Evolutionary conservation across 2,113 vertebrate species (phyloP).

Genomic region (Bettongia penicillata): DNA sequence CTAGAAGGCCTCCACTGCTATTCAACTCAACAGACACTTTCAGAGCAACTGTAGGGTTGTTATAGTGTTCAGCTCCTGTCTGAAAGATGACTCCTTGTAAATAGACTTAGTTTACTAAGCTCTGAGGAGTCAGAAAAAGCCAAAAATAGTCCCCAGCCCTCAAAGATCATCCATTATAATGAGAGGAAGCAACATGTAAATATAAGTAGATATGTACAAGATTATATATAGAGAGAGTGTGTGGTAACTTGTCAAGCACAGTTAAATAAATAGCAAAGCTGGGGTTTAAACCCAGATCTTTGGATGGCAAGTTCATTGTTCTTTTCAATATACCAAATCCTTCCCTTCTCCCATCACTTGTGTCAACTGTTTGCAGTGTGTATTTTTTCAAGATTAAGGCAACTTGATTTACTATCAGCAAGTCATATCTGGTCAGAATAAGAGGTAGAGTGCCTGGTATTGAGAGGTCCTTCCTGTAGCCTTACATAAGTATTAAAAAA

Average conservation of each 20-base stretch:
- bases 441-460: neutral
- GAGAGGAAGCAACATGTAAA: neutral
- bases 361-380: neutral
- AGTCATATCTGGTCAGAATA: neutral
- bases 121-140: neutral
- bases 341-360: neutral
- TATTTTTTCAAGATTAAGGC: neutral
- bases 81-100: neutral
- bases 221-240: neutral
- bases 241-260: neutral
- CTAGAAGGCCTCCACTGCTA: neutral
- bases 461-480: neutral
- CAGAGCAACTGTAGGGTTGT: neutral
- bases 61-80: neutral
- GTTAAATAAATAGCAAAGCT: neutral
- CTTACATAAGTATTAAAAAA: neutral
- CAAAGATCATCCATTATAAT: neutral
- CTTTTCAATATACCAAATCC: neutral
- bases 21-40: neutral
- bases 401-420: neutral
- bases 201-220: neutral
- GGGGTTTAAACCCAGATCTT: neutral
- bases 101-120: neutral
- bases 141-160: neutral
- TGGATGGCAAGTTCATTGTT: neutral